Evolutionary conservation across 2,888 invertebrate genomes (phyloP).

Genomic region (Cabera pusaria): DNA sequence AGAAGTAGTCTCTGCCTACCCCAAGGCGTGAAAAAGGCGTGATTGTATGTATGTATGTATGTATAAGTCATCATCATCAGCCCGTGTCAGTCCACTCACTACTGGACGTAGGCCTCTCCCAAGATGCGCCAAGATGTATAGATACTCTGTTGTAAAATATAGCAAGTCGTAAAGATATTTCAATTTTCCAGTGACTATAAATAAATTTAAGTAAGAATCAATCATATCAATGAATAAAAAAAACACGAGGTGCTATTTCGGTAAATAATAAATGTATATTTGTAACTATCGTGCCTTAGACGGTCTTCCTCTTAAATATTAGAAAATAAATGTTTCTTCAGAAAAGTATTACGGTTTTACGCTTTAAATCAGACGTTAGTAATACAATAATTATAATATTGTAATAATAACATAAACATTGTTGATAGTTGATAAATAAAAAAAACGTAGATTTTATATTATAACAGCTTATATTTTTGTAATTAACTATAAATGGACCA

Average conservation of each 20-base stretch:
- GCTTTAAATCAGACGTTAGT: constrained; percentile 74
- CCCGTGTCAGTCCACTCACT: no score
- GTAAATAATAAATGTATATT: constrained; percentile 21
- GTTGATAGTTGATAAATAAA: constrained; percentile 44
- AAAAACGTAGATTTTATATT: constrained; percentile 30
- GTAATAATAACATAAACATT: constrained; percentile 46
- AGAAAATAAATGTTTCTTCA: constrained; percentile 48
- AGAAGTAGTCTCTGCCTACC: no score
- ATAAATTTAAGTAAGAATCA: constrained; percentile 27
- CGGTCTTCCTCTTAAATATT: constrained; percentile 64
- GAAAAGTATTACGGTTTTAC: constrained; percentile 77
- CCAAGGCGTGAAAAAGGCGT: no score
- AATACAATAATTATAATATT: constrained; percentile 46
- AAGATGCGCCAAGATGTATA: no score
- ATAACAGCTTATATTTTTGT: constrained; percentile 52
- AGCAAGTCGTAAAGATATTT: no score
- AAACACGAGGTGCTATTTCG: constrained; percentile 56
- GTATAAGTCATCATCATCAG: no score
- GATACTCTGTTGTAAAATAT: no score
- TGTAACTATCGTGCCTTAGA: constrained; percentile 56
- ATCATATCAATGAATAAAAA: constrained; percentile 33
- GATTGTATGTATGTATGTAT: no score
- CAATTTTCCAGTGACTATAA: constrained; percentile 20
- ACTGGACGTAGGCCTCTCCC: no score
- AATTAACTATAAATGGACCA: constrained; percentile 49